Evolutionary conservation across 2,113 vertebrate species (phyloP).

Genomic region (Podarcis cretensis): DNA sequence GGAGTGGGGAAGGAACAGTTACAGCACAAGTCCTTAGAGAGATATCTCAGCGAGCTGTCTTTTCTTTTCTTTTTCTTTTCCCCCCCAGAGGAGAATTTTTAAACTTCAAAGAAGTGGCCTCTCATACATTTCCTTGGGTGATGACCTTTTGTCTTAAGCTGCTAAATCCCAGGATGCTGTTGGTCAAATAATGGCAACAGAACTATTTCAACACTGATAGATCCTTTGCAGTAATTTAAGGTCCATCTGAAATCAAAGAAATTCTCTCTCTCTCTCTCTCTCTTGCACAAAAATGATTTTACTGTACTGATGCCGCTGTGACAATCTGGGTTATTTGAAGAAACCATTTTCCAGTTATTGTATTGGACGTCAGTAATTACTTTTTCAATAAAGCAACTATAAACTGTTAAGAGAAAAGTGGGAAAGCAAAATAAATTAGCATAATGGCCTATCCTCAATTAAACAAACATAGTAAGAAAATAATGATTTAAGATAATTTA

Average conservation of each 20-base stretch:
- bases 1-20: background rate
- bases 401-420: slow-evolving; percentile 63
- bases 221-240: slow-evolving; percentile 38
- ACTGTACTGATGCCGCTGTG: slow-evolving; percentile 50
- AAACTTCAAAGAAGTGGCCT: slow-evolving; percentile 26
- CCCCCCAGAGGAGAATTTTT: background rate
- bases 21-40: background rate
- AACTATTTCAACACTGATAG: slow-evolving; percentile 27
- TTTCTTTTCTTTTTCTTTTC: too few relatives aligned
- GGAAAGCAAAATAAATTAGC: slow-evolving; percentile 77
- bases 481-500: slow-evolving; percentile 76
- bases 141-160: background rate
- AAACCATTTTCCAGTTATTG: slow-evolving; percentile 77
- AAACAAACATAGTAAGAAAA: slow-evolving; percentile 74
- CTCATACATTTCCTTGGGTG: background rate
- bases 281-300: slow-evolving; percentile 55
- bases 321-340: slow-evolving; percentile 74
- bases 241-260: slow-evolving; percentile 52
- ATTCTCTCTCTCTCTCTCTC: background rate
- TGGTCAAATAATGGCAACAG: slow-evolving; percentile 16
- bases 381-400: slow-evolving; percentile 78
- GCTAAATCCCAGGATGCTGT: background rate
- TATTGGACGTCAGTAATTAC: slow-evolving; percentile 77
- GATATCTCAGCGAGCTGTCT: background rate
- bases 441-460: slow-evolving; percentile 72